Percentiles rank a stretch among this genome's conserved stretches.
Evolutionary conservation across 1,140 invertebrate species (phyloP).

Genomic region (Berghia stephanieae): DNA sequence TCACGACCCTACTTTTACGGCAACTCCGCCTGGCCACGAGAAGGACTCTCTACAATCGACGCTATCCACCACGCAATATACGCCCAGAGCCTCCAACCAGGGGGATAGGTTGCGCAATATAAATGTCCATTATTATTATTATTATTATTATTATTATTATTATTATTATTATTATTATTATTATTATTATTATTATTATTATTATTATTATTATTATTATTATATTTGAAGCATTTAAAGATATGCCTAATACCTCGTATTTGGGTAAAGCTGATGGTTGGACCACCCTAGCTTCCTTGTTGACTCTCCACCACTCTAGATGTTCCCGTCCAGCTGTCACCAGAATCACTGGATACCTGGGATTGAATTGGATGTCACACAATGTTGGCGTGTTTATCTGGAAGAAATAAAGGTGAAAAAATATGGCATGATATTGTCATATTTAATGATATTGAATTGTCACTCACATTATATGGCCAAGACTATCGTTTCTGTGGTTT

Average conservation of each 20-base stretch:
- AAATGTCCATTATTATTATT: too few species aligned
- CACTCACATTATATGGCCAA: too few species aligned
- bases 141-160: too few species aligned
- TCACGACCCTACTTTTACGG: too few species aligned
- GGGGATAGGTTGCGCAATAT: too few species aligned
- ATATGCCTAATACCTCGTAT: conserved; percentile 49
- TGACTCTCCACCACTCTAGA: conserved; percentile 84
- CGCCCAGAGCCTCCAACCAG: too few species aligned
- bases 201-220: neutral
- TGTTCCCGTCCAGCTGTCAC: conserved; percentile 91
- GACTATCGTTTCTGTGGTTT: too few species aligned
- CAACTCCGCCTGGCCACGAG: too few species aligned
- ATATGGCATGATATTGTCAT: neutral
- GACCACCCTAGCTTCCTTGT: conserved; percentile 44
- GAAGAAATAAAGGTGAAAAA: conserved; percentile 21
- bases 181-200: conserved; percentile 4
- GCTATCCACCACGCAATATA: too few species aligned
- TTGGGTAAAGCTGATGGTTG: conserved; percentile 46
- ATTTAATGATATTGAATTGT: too few species aligned
- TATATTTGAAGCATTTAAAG: neutral
- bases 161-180: too few species aligned
- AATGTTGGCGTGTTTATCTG: conserved; percentile 91
- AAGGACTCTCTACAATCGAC: too few species aligned
- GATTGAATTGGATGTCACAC: conserved; percentile 90
- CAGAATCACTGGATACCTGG: conserved; percentile 83